phyloP scores from a whole-genome alignment of 2,888 invertebrate genomes.

The Rhagonycha fulva region DNA sequence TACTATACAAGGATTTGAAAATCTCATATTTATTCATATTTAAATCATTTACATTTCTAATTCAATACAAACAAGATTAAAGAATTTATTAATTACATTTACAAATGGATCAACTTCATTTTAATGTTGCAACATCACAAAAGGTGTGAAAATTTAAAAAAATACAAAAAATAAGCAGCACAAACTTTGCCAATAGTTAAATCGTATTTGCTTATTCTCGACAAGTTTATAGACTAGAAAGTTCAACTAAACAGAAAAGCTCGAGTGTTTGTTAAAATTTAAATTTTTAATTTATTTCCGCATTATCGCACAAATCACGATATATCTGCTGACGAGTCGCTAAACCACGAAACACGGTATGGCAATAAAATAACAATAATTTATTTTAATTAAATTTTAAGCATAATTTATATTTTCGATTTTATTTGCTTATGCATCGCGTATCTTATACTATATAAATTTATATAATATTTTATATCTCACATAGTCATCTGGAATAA shows the following conservation, averaged over 20 bases:
- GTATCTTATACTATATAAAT: not conserved
- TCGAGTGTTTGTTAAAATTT: not conserved
- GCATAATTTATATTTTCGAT: not conserved
- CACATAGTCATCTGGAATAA: too few species aligned
- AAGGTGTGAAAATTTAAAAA: not conserved
- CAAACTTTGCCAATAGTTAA: not conserved
- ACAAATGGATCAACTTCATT: not conserved
- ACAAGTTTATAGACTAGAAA: not conserved
- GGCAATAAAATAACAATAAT: not conserved
- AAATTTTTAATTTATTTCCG: not conserved
- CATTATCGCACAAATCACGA: not conserved
- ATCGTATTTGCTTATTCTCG: not conserved
- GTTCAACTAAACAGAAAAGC: not conserved
- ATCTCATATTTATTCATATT: not conserved
- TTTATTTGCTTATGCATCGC: not conserved
- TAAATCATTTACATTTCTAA: not conserved
- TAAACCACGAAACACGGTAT: not conserved
- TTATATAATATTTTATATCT: too few species aligned
- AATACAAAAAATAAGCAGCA: not conserved
- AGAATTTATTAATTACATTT: not conserved
- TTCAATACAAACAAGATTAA: not conserved
- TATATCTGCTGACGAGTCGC: not conserved
- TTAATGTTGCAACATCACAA: not conserved
- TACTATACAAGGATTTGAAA: not conserved
- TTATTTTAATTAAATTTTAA: not conserved